A percentile compares a stretch with the other conserved stretches of the same genome.
These are phyloP conservation scores for Littorina saxatilis DNA, from an alignment of 1,140 invertebrate genomes.

Conservation along the genomic window DNA sequence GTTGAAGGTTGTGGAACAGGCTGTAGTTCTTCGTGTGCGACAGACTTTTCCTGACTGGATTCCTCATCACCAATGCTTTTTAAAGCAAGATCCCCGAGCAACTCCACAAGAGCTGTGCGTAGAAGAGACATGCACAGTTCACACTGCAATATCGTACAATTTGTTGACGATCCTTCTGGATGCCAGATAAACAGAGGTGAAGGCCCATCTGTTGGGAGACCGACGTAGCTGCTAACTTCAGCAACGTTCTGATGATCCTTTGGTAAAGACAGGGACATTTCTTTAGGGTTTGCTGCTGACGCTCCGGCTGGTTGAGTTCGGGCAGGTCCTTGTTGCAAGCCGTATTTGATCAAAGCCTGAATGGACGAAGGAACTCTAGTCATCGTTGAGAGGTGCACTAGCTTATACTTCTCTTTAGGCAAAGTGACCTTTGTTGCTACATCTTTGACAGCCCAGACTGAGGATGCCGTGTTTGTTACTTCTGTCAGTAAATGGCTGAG, in stretches of 20 bases:
- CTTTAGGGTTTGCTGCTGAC: not conserved
- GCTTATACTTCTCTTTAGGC: not conserved
- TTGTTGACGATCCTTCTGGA: not conserved
- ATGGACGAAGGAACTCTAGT: not conserved
- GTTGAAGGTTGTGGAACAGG: no score
- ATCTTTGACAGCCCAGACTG: conserved; percentile 1
- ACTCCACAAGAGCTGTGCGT: not conserved
- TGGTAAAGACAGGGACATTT: not conserved
- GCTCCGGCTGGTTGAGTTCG: no score
- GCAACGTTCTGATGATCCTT: not conserved
- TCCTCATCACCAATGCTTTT: no score
- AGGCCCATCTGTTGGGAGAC: conserved; percentile 3
- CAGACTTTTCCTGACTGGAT: no score
- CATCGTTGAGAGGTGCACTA: not conserved
- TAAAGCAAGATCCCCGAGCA: not conserved
- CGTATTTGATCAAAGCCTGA: conserved; percentile 4
- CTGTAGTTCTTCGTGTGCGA: no score
- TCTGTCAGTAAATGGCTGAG: not conserved
- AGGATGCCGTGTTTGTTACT: not conserved
- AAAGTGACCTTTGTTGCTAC: not conserved
- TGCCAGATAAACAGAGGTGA: conserved; percentile 5
- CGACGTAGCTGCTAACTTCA: not conserved
- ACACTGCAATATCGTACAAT: not conserved
- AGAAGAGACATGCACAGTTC: not conserved
- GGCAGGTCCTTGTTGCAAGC: not conserved